These are phyloP conservation scores for Tenualosa thibaudeaui DNA, from an alignment of 2,797 vertebrate species.

Conservation along the genomic window DNA sequence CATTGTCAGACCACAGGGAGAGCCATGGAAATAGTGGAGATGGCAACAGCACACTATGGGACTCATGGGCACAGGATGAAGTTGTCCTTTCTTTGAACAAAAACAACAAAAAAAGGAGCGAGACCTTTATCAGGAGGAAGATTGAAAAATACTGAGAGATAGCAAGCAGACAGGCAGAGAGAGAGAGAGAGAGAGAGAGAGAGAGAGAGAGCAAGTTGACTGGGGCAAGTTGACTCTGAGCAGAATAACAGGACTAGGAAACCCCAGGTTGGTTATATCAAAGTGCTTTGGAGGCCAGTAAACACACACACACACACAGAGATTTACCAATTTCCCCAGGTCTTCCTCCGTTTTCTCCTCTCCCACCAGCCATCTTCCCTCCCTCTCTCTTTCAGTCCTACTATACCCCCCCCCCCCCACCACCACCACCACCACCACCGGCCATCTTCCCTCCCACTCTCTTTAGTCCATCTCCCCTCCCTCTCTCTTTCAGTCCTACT, in stretches of 20 bases:
- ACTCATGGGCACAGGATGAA: not conserved
- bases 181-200: slow-evolving; percentile 6
- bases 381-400: not conserved
- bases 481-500: too few relatives aligned
- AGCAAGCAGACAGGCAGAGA: not conserved
- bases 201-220: not conserved
- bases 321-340: not conserved
- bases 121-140: slow-evolving; percentile 9
- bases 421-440: not conserved
- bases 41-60: not conserved
- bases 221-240: not conserved
- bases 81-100: not conserved
- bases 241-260: slow-evolving; percentile 1
- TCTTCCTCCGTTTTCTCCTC: not conserved
- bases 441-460: too few relatives aligned
- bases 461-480: too few relatives aligned
- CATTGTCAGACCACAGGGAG: not conserved
- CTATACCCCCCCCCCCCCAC: too few relatives aligned
- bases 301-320: not conserved
- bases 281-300: not conserved
- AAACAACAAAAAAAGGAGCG: not conserved
- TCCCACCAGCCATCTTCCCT: not conserved
- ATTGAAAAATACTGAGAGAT: not conserved
- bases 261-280: not conserved
- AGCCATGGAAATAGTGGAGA: not conserved